Conservation (phyloP, 2,113 vertebrate species). For the Tragelaphus imberbis region DNA sequence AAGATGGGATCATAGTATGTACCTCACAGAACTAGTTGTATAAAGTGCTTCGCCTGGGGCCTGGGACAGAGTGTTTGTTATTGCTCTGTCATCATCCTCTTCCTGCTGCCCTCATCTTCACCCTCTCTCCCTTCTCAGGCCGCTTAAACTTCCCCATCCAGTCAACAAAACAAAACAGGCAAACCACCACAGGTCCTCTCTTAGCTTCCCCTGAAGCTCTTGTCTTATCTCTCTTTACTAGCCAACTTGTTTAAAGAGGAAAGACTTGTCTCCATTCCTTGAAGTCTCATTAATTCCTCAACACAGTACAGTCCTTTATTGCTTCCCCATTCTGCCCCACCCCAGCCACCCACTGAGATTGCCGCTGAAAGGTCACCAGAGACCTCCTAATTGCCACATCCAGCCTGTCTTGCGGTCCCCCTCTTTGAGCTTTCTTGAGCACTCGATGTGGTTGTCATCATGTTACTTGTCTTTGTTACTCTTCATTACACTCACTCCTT, state of each 20-base stretch:
- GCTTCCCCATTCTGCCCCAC: neutral
- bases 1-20: neutral
- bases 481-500: neutral
- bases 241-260: neutral
- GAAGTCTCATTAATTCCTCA: neutral
- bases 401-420: neutral
- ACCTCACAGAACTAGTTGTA: neutral
- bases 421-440: neutral
- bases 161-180: neutral
- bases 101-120: neutral
- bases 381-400: neutral
- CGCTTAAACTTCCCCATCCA: neutral
- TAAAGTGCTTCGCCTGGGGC: neutral
- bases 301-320: neutral
- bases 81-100: neutral
- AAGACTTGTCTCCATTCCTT: neutral
- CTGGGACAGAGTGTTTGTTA: neutral
- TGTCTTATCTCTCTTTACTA: neutral
- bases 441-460: neutral
- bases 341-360: neutral
- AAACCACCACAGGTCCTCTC: neutral
- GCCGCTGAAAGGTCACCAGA: neutral
- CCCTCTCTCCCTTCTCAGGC: neutral
- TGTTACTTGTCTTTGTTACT: neutral
- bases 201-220: neutral